Base-by-base conservation (phyloP, 2,113 vertebrate species). In the Echinops telfairi region DNA sequence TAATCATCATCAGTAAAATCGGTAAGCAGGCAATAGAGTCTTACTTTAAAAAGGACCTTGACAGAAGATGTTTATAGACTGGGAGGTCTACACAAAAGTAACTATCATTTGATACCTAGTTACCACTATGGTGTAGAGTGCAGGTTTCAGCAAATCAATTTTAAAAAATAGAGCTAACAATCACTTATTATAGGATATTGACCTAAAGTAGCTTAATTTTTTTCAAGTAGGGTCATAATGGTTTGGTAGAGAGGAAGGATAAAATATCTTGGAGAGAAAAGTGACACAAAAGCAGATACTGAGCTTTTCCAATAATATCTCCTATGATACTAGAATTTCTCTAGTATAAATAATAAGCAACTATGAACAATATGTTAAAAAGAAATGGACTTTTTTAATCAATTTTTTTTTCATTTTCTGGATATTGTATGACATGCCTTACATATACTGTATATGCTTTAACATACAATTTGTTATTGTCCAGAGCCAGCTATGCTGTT, bases 101-200 rank as follows among this genome's bases (percentile, higher is more conserved):
- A 25, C 62, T 87, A 70, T 38, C 93, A 88, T 92, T 82, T 87
- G 91, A 36, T 57, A 76, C 91, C 75, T 87, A 81, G 33, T 89
- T 92, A 94, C 78, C 40, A 95, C 22, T 20, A 38, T 76, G 60
- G 76, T 76, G 73, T 22, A 88, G 64, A 23, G 75, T 15, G 38
- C 20, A 66, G 33, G 81, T 92, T 53, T 89, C 2, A 57, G 53
- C 36, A 95, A 93, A 66, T 92, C 73, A 82, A 82, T 95, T 96
- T 96, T 89, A n/a, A 38, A 83, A 83, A 91, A 79, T 0, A 83
- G 70, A 92, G 91, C 43, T n/a, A 91, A 95, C 77, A 91, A 88
- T 91, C 47, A 73, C 77, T 95, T 94, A 86, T 90, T 92, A 76
- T 31, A 92, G 93, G 89, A 79, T 62, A 76, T n/a, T 84, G 66